A percentile compares a stretch with the other conserved stretches of the same genome.
Evolutionary conservation across 2,888 invertebrate genomes (phyloP).

Genomic region (Iphiclides podalirius): DNA sequence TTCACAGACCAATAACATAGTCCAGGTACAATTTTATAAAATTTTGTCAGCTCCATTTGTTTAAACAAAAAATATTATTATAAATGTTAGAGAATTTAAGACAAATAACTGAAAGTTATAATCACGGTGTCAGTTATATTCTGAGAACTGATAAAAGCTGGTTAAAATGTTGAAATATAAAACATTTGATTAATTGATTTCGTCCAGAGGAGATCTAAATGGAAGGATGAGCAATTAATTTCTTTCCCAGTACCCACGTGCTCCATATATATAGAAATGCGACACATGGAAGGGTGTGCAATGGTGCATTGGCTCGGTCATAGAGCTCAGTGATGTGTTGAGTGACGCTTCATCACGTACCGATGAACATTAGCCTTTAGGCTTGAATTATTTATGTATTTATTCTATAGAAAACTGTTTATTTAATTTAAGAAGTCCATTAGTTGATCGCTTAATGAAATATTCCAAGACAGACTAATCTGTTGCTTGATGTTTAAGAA

Average conservation of each 20-base stretch:
- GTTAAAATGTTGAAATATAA: not conserved
- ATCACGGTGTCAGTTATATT: too few species aligned
- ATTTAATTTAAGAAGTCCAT: not conserved
- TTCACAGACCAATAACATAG: too few species aligned
- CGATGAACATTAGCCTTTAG: constrained; percentile 52
- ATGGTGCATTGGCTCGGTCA: constrained; percentile 52
- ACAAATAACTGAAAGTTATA: too few species aligned
- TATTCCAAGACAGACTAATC: too few species aligned
- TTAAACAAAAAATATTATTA: too few species aligned
- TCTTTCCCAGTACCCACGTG: constrained; percentile 19
- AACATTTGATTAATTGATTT: constrained; percentile 5
- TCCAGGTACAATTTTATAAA: too few species aligned
- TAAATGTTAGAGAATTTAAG: too few species aligned
- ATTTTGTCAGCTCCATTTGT: too few species aligned
- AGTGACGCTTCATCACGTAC: constrained; percentile 50
- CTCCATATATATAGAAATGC: constrained; percentile 22
- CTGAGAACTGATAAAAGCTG: not conserved
- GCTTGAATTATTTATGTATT: constrained; percentile 29
- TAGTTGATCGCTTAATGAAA: too few species aligned
- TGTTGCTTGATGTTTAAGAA: too few species aligned
- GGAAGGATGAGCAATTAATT: constrained; percentile 21
- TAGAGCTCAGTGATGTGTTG: constrained; percentile 47
- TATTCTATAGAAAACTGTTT: not conserved
- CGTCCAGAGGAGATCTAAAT: constrained; percentile 1
- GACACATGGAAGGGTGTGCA: constrained; percentile 48